Evolutionary conservation across 1,140 invertebrate species (phyloP).

Genomic region (Archivesica marissinica): DNA sequence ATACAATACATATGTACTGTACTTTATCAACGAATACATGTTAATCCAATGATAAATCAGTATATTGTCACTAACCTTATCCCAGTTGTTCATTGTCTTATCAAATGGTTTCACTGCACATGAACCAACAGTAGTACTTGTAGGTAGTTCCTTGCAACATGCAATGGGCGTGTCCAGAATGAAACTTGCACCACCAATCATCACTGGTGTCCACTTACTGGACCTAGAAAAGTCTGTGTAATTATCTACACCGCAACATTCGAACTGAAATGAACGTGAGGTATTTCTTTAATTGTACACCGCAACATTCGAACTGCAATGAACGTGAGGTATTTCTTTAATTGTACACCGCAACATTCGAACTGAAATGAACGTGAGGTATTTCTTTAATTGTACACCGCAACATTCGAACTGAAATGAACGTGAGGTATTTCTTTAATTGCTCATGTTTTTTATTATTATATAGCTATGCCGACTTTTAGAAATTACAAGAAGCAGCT

Average conservation of each 20-base stretch:
- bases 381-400: too few relatives aligned
- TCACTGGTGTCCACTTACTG: background rate
- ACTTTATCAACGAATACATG: background rate
- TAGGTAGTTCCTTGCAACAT: slow-evolving; percentile 46
- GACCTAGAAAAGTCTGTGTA: slow-evolving; percentile 52
- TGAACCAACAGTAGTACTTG: background rate
- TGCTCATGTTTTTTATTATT: too few relatives aligned
- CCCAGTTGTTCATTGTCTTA: background rate
- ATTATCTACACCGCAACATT: slow-evolving; percentile 58
- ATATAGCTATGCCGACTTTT: too few relatives aligned
- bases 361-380: too few relatives aligned
- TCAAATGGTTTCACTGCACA: background rate
- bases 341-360: too few relatives aligned
- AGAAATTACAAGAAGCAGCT: too few relatives aligned
- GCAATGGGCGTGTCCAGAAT: slow-evolving; percentile 33
- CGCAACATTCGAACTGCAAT: too few relatives aligned
- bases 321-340: too few relatives aligned
- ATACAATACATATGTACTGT: background rate
- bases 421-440: too few relatives aligned
- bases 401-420: too few relatives aligned
- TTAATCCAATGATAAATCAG: background rate
- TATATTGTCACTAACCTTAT: slow-evolving; percentile 1
- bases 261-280: slow-evolving; percentile 38
- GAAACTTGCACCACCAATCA: background rate
- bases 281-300: too few relatives aligned